phyloP scores from a whole-genome alignment of 2,888 invertebrate species.

The Pseudococcus jackbeardsleyi region DNA sequence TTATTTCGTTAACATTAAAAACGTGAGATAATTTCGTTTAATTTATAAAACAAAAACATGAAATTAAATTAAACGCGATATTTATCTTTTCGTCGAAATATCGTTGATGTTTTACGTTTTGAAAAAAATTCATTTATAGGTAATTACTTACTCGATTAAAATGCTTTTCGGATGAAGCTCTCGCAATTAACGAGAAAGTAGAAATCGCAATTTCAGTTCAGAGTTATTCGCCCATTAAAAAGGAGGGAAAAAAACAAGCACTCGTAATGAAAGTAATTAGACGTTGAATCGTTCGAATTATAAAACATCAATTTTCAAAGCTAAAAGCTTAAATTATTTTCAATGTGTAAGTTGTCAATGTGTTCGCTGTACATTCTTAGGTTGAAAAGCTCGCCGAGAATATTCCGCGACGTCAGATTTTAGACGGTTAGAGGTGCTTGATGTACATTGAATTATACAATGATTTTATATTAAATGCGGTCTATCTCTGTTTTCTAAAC shows the following conservation, averaged over 20 bases:
- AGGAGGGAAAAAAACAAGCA: not conserved
- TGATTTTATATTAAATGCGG: too few species aligned
- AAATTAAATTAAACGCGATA: constrained; percentile 28
- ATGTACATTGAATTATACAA: too few species aligned
- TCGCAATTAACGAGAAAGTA: not conserved
- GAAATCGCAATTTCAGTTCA: not conserved
- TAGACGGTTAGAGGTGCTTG: too few species aligned
- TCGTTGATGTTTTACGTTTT: not conserved
- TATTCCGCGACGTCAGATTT: too few species aligned
- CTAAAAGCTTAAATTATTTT: not conserved
- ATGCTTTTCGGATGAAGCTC: not conserved
- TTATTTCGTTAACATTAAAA: constrained; percentile 46
- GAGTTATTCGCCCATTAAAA: not conserved
- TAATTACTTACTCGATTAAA: not conserved
- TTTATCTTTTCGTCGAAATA: not conserved
- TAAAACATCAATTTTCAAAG: not conserved
- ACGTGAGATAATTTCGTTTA: constrained; percentile 47
- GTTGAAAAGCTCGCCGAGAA: not conserved
- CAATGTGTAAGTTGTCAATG: not conserved
- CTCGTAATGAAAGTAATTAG: not conserved
- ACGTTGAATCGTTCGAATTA: not conserved
- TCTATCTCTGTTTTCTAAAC: too few species aligned
- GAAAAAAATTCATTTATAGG: not conserved
- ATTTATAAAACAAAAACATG: constrained; percentile 43
- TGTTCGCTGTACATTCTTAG: not conserved